phyloP scores from a whole-genome alignment of 1,140 invertebrate genomes.

The Sweltsa coloradensis region DNA sequence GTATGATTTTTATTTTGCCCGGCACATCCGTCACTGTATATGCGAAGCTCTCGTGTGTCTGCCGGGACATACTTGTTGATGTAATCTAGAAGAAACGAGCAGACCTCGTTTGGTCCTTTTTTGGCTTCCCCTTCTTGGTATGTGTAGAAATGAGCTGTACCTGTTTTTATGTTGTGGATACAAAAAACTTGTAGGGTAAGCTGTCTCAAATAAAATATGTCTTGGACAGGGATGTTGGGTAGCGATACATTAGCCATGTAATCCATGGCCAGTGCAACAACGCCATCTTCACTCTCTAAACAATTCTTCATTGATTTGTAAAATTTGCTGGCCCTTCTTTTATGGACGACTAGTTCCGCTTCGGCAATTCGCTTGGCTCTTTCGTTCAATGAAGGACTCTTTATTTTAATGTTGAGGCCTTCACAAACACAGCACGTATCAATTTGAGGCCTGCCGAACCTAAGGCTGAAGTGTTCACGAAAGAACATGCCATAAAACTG shows the following conservation, averaged over 20 bases:
- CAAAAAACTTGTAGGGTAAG: constrained; percentile 6
- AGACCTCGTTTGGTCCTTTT: constrained; percentile 12
- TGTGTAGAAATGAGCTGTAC: neutral
- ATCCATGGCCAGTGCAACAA: constrained; percentile 21
- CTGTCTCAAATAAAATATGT: constrained; percentile 13
- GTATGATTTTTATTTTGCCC: constrained; percentile 16
- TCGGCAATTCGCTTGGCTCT: constrained; percentile 9
- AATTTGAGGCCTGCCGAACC: constrained; percentile 11
- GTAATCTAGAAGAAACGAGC: constrained; percentile 5
- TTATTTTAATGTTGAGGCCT: constrained; percentile 9
- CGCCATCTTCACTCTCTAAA: neutral
- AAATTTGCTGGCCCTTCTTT: constrained; percentile 8
- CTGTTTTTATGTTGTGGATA: constrained; percentile 10
- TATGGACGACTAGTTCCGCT: constrained; percentile 10
- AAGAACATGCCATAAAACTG: constrained; percentile 1
- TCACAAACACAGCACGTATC: constrained; percentile 11
- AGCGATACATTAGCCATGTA: constrained; percentile 25
- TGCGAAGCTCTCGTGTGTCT: neutral
- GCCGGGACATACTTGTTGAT: neutral
- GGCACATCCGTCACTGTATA: constrained; percentile 9
- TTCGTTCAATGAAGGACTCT: constrained; percentile 10
- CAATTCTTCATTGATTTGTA: constrained; percentile 5
- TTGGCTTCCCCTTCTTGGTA: constrained; percentile 7
- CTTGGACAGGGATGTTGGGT: constrained; percentile 13
- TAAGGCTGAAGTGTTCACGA: constrained; percentile 5